Conservation (phyloP, 2,797 vertebrate species). For the Falco peregrinus region DNA sequence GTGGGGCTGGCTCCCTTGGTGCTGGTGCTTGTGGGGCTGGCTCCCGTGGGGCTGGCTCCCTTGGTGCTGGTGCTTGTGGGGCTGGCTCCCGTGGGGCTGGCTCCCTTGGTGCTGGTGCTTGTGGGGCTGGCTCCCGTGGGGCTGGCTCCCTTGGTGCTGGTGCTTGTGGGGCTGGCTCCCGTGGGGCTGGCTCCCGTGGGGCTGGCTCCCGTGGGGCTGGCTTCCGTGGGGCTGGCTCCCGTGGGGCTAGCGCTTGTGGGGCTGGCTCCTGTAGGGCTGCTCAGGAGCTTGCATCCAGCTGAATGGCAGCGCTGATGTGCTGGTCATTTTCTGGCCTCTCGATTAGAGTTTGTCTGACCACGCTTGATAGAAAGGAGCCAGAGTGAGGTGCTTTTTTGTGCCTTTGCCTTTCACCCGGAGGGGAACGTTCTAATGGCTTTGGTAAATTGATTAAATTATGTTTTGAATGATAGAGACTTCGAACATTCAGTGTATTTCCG, state of each 20-base stretch:
- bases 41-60: neutral
- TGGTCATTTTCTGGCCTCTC: neutral
- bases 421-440: slow-evolving; percentile 1
- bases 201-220: neutral
- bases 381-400: neutral
- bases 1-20: too few relatives aligned
- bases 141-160: neutral
- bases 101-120: too few relatives aligned
- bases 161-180: too few relatives aligned
- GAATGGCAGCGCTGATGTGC: neutral
- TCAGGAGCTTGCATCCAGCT: neutral
- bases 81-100: too few relatives aligned
- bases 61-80: too few relatives aligned
- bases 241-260: too few relatives aligned
- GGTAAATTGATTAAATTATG: slow-evolving; percentile 46
- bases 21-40: too few relatives aligned
- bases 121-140: too few relatives aligned
- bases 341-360: neutral
- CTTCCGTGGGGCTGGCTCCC: neutral
- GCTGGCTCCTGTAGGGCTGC: too few relatives aligned
- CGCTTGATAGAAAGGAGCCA: neutral
- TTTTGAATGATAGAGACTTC: slow-evolving; percentile 19
- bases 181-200: too few relatives aligned
- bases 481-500: neutral
- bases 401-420: neutral